Evolutionary conservation across 2,797 vertebrate species (phyloP), one percentile per base, ranked within the genome.

Genomic region (Micromesistius poutassou): DNA sequence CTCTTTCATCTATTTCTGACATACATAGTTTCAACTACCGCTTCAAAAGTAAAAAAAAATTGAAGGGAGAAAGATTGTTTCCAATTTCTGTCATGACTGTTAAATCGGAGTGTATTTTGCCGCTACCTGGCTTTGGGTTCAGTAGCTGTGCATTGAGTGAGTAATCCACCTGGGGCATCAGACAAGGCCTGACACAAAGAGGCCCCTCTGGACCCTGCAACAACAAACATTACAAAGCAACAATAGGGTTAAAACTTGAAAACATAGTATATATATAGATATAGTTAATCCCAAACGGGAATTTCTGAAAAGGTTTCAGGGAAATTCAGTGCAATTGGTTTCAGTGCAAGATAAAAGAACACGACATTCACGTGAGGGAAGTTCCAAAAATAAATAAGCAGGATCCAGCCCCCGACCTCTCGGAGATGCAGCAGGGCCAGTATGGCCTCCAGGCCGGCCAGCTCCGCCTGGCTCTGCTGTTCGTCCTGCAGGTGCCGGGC

Each of bases 401-500:
- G 16, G n/a, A 46, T 42, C 36, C 30, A 8, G 10, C 12, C 14
- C 19, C 8, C 2, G 1, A 93, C 93, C 92, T 94, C 89, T 42
- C 73, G 83, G 25, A 92, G 82, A 73, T 93, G 94, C 75, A 96
- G 87, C 77, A 95, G 92, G 28, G 89, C 85, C 83, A 95, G 89
- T 62, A 93, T 77, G 46, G 91, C 93, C 91, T 96, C 94, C 85
- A 96, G 84, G 78, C 91, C 74, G 74, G 36, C 88, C 74, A 96
- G 83, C 87, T 97, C 95, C 0, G 87, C 77, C 76, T 88, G 94
- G 76, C 88, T 94, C 89, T 91, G 90, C 79, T 95, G 92, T 80
- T 94, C 92, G 87, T 96, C 95, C 78, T 90, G 89, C 77, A 76
- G 83, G 91, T 89, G 94, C 74, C 94, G 92, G 76, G 91, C 90